Evolutionary conservation across 2,797 vertebrate species (phyloP).

Genomic region (Micrastur ruficollis): DNA sequence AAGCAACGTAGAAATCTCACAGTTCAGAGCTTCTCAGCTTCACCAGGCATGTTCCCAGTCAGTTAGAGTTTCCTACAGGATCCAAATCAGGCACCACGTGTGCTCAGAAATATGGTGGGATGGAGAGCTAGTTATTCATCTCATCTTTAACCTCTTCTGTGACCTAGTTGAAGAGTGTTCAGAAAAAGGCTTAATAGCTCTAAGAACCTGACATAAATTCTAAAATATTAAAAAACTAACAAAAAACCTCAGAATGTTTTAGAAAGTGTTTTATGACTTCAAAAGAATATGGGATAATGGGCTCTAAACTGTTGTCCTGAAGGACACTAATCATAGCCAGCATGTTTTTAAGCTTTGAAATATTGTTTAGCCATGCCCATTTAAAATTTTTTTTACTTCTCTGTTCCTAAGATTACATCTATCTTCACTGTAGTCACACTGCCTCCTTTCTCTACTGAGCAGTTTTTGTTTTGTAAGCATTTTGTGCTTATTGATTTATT

Average conservation of each 20-base stretch:
- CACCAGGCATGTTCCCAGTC: neutral
- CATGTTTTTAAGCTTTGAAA: neutral
- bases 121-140: neutral
- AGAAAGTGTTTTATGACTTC: neutral
- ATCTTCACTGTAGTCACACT: neutral
- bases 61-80: neutral
- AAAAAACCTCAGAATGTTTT: neutral
- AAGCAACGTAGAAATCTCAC: neutral
- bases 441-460: neutral
- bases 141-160: neutral
- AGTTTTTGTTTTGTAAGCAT: neutral
- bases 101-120: neutral
- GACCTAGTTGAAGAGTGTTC: neutral
- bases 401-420: neutral
- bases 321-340: neutral
- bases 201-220: neutral
- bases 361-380: neutral
- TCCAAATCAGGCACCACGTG: accelerated
- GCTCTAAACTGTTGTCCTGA: neutral
- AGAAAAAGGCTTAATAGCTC: neutral
- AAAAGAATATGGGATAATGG: neutral
- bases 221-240: neutral
- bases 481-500: neutral
- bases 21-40: neutral
- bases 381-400: neutral